Evolutionary conservation across 2,797 vertebrate genomes (phyloP).

Genomic region (Halcyon chelicuti): DNA sequence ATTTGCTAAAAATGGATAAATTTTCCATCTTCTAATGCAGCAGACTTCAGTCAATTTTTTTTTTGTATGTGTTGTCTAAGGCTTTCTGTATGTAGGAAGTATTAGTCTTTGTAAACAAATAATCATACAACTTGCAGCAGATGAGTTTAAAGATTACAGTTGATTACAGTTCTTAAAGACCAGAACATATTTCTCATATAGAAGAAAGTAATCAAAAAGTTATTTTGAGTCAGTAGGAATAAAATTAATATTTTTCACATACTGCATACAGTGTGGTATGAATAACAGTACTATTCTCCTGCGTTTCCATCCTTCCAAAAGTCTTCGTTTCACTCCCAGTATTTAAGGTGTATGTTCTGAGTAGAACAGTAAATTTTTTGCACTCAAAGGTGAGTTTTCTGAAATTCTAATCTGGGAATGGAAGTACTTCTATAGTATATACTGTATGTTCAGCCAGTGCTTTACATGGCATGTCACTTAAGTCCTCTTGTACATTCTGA

Average conservation of each 20-base stretch:
- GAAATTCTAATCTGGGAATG: not conserved
- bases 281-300: not conserved
- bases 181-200: not conserved
- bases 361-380: not conserved
- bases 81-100: constrained; percentile 33
- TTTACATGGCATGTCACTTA: not conserved
- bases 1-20: constrained; percentile 79
- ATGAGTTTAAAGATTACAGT: constrained; percentile 25
- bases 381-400: not conserved
- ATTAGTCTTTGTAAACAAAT: constrained; percentile 36
- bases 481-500: not conserved
- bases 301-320: not conserved
- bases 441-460: not conserved
- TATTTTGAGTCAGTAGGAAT: not conserved
- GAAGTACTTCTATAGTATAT: not conserved
- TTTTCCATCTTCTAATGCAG: constrained; percentile 66
- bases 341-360: not conserved
- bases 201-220: not conserved
- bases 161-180: constrained; percentile 33
- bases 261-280: not conserved
- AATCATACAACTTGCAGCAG: not conserved
- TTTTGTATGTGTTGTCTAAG: constrained; percentile 27
- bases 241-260: not conserved
- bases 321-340: not conserved
- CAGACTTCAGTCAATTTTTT: constrained; percentile 57